A percentile compares a stretch with the other conserved stretches of the same genome.
Evolutionary conservation across 2,113 vertebrate species (phyloP).

Genomic region (Morone chrysops): DNA sequence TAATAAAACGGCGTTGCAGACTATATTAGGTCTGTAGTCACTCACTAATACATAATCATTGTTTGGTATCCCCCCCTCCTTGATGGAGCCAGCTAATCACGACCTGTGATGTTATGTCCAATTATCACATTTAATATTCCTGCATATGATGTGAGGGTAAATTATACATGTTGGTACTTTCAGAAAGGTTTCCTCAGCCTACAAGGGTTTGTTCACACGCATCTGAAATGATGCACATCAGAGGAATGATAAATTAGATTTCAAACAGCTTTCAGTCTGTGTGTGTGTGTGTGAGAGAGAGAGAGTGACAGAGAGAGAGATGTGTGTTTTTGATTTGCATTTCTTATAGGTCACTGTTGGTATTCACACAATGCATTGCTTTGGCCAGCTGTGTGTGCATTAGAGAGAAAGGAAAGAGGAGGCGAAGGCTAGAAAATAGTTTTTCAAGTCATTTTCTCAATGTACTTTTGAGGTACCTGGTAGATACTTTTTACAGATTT

Average conservation of each 20-base stretch:
- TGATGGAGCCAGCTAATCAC: background rate
- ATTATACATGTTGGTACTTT: slow-evolving; percentile 25
- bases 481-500: no score
- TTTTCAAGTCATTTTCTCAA: background rate
- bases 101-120: background rate
- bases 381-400: background rate
- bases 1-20: background rate
- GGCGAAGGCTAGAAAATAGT: no score
- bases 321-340: slow-evolving; percentile 43
- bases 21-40: background rate
- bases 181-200: slow-evolving; percentile 24
- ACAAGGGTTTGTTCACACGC: background rate
- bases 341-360: slow-evolving; percentile 33
- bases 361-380: background rate
- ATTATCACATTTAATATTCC: slow-evolving; percentile 7
- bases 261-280: slow-evolving; percentile 33
- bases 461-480: no score
- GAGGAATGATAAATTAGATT: slow-evolving; percentile 32
- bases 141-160: slow-evolving; percentile 10
- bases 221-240: slow-evolving; percentile 34
- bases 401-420: background rate
- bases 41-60: background rate
- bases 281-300: background rate
- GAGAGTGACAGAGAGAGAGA: background rate
- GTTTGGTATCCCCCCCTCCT: background rate